Evolutionary conservation across 1,140 invertebrate genomes (phyloP), one percentile per base, ranked within the genome.

Genomic region (Druon quercuslanigerum): DNA sequence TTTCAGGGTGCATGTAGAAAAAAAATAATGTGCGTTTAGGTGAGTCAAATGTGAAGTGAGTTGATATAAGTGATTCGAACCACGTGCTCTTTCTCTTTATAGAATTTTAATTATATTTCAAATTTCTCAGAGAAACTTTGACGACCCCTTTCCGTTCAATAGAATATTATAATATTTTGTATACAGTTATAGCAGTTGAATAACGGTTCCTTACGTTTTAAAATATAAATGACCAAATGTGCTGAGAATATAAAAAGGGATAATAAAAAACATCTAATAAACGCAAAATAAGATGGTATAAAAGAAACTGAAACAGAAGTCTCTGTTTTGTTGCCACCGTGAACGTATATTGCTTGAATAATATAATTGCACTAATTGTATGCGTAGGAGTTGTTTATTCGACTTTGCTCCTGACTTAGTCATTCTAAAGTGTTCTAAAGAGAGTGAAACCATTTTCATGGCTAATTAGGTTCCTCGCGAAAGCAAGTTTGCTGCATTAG

Each of bases 391-490:
- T 60, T 60, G 4, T 60, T 60, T 60, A 60, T 60, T 60, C 57
- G 57, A 60, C 40, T 60, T 60, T 60, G 40, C 25, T 9, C 25
- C 20, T 12, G 20, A 25, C 57, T 60, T 60, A 33, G 57, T 60
- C 57, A 60, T 20, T 40, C 20, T 25, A 7, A 33, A 60, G 57
- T 40, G 57, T 20, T 40, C 20, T 25, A 7, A 33, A 60, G 57
- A 60, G 57, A 60, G 57, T 60, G 57, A 60, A 60, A 60, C 40
- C 57, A 60, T 60, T 60, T 60, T 60, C 20, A 60, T 60, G 57
- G 25, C 57, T 60, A 60, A 60, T 60, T 33, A 60, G 57, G 57
- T 25, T 60, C 20, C 11, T 33, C 20, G 57, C 57, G 57, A 60
- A 60, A 60, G 20, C 25, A 60, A 60, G 5, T 60, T 60, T 60